Conservation (phyloP, 2,888 invertebrate species). For the Clivina fossor region DNA sequence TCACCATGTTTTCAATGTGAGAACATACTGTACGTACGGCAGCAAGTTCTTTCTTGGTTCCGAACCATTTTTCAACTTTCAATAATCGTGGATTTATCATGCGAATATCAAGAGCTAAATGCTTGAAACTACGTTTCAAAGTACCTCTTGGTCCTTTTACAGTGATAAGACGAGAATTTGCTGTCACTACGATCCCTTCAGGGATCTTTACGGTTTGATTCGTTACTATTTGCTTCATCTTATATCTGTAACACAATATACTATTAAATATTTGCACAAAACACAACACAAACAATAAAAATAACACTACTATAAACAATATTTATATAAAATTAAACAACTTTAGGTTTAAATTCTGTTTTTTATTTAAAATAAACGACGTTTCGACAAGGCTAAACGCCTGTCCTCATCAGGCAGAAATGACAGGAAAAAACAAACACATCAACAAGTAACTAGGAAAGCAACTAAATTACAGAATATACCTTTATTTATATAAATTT, state of each 20-base stretch:
- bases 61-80: conserved; percentile 98
- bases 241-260: conserved; percentile 43
- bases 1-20: conserved; percentile 99
- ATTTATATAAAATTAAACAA: no score
- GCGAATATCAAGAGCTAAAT: conserved; percentile 93
- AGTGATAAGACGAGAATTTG: conserved; percentile 88
- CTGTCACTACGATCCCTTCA: conserved; percentile 82
- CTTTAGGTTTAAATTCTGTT: no score
- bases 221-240: conserved; percentile 91
- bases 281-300: background rate
- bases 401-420: no score
- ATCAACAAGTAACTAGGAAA: no score
- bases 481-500: no score
- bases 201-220: conserved; percentile 95
- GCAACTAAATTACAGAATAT: no score
- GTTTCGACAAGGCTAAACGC: no score
- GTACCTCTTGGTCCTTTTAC: conserved; percentile 93
- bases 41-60: conserved; percentile 96
- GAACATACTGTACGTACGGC: conserved; percentile 98
- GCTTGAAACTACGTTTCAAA: conserved; percentile 90
- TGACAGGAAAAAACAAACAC: no score
- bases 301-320: no score
- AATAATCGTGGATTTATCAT: conserved; percentile 73
- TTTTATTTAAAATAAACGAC: no score
- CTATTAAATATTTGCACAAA: background rate